Evolutionary conservation across 2,797 vertebrate genomes (phyloP), one percentile per base, ranked within the genome.

Genomic region (Melanotaenia nigrans): DNA sequence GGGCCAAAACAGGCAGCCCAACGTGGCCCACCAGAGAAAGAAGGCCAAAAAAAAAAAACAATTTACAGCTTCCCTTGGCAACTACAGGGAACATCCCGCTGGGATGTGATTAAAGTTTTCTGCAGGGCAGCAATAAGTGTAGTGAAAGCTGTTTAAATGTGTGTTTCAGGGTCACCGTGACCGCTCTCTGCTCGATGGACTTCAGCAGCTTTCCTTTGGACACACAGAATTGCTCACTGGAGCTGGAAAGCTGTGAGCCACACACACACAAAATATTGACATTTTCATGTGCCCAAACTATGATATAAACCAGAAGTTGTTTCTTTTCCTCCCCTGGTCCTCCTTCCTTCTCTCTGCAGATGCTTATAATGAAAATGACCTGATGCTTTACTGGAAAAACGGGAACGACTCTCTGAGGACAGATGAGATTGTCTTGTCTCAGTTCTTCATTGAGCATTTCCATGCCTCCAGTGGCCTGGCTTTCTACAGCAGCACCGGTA

Each of bases 201-300:
- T 97, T 97, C 92, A 97, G 95, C 79, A 95, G 94, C 76, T 97
- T 98, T 91, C 96, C 96, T 81, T 93, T 97, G 90, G 96, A 97
- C 91, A 96, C 95, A 13, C 96, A 97, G 88, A 97, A 96, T 84
- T 97, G 96, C 69, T 97, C 96, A 3, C 90, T 97, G 86, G 95
- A 97, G 87, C 92, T 97, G 87, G 96, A 97, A 93, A 97, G 96
- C 93, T 97, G 96, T 97, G 90, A 96, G 96, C 68, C 40, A 16
- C 28, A 30, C 55, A 65, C 61, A 63, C 66, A 73, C 47, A 47
- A 61, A 33, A 51, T 28, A 9, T 3, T 40, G 53, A 57, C 36
- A 25, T 5, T 10, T 0, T 13, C 1, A 2, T 5, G 0, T 20
- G 40, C 5, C 55, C 12, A 57, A 32, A 53, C 32, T n/a, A 58